A percentile compares a stretch with the other conserved stretches of the same genome.
Conservation (phyloP, 2,113 vertebrate species). For the Lepisosteus oculatus region DNA sequence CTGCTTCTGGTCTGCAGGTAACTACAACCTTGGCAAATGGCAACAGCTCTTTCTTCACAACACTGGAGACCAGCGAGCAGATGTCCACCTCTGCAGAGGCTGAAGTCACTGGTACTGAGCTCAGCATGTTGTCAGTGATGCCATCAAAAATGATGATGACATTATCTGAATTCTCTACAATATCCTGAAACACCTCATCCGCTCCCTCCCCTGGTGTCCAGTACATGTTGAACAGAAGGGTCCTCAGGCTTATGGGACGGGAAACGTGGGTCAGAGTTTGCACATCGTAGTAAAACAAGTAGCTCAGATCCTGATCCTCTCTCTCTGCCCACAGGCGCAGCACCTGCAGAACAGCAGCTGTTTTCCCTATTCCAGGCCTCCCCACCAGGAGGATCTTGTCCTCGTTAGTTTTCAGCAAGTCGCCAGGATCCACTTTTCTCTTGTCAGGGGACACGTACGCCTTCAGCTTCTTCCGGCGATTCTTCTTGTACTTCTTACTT, state of each 20-base stretch:
- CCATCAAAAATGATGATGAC: slow-evolving; percentile 34
- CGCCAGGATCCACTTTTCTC: slow-evolving; percentile 1
- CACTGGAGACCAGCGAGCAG: slow-evolving; percentile 1
- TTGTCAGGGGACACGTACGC: slow-evolving; percentile 20
- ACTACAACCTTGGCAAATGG: slow-evolving; percentile 32
- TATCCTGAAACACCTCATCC: slow-evolving; percentile 25
- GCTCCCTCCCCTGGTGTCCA: slow-evolving; percentile 11
- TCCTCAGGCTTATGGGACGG: slow-evolving; percentile 5
- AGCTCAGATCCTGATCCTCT: slow-evolving; percentile 7
- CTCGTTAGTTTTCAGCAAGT: slow-evolving; percentile 10
- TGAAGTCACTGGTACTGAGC: background rate
- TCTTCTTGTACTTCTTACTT: slow-evolving; percentile 28
- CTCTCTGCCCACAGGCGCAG: slow-evolving; percentile 28
- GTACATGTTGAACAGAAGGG: slow-evolving; percentile 26
- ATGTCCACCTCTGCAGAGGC: background rate
- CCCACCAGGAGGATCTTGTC: slow-evolving; percentile 30
- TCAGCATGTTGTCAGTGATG: slow-evolving; percentile 5
- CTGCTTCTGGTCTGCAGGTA: slow-evolving; percentile 29
- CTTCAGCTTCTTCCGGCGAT: slow-evolving; percentile 19
- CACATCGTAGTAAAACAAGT: slow-evolving; percentile 38
- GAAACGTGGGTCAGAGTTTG: slow-evolving; percentile 1
- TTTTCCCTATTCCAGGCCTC: slow-evolving; percentile 42
- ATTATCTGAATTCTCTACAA: slow-evolving; percentile 26
- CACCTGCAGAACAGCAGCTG: slow-evolving; percentile 12
- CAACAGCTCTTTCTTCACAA: slow-evolving; percentile 21